These are phyloP conservation scores for Percina caprodes DNA, from an alignment of 2,113 vertebrate species.

Conservation along the genomic window DNA sequence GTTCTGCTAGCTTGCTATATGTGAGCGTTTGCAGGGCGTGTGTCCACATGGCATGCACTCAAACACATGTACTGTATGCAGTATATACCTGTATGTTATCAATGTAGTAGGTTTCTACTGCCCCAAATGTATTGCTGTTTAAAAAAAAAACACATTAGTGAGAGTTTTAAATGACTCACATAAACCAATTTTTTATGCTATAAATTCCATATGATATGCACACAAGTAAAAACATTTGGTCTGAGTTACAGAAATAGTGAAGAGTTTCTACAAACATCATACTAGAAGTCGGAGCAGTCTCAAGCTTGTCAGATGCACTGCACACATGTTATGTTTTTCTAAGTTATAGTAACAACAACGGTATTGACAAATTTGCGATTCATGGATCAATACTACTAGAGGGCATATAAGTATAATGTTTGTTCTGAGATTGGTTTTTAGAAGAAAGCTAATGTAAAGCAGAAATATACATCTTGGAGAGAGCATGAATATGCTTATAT, in stretches of 20 bases:
- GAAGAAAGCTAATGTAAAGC: background rate
- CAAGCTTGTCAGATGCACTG: background rate
- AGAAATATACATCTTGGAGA: background rate
- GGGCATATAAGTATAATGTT: background rate
- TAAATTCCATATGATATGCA: background rate
- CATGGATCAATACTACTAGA: background rate
- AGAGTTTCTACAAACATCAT: background rate
- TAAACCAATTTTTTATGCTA: background rate
- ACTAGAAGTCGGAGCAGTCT: background rate
- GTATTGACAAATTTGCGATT: background rate
- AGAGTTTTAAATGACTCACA: background rate
- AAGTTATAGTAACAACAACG: background rate
- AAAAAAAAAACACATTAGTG: background rate
- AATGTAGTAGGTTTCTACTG: background rate
- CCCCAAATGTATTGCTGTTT: background rate
- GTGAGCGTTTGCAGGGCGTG: background rate
- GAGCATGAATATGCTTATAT: background rate
- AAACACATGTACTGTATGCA: background rate
- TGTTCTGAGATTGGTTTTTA: background rate
- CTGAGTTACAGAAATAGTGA: background rate
- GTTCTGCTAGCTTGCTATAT: slow-evolving; percentile 11
- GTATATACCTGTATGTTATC: background rate
- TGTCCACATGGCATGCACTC: background rate
- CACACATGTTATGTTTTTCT: background rate
- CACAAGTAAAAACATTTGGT: background rate